Conservation (phyloP, 2,888 invertebrate species). For the Metalampra italica region DNA sequence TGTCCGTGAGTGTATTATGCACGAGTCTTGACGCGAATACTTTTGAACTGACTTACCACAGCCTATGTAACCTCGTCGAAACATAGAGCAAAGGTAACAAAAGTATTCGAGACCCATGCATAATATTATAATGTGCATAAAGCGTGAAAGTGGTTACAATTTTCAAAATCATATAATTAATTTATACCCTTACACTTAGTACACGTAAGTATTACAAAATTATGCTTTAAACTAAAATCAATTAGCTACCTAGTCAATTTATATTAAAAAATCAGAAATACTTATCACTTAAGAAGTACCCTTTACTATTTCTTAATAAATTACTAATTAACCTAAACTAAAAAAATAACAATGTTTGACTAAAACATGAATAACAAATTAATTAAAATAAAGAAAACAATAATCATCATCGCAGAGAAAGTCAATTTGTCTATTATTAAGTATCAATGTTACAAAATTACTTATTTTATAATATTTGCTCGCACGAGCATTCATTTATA, state of each 20-base stretch:
- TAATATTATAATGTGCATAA: no score
- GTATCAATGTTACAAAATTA: background rate
- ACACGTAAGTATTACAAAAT: conserved; percentile 7
- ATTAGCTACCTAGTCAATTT: conserved; percentile 2
- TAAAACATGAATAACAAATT: conserved; percentile 12
- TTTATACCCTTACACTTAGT: no score
- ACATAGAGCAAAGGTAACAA: no score
- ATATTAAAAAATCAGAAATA: background rate
- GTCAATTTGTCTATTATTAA: background rate
- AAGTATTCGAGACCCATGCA: no score
- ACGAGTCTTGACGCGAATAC: no score
- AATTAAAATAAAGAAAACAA: conserved; percentile 13
- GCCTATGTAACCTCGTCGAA: no score
- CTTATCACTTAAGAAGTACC: background rate
- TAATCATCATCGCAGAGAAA: background rate
- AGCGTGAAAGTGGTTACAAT: no score
- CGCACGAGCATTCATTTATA: background rate
- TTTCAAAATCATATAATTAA: no score
- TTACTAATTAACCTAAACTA: no score
- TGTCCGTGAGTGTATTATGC: no score
- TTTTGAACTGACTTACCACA: no score
- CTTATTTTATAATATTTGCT: background rate
- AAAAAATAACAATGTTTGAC: conserved; percentile 8
- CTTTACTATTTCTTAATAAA: no score
- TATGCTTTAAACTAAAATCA: conserved; percentile 6